Conservation (phyloP, 2,888 invertebrate species). For the Spatulosminthurus flaviceps region DNA sequence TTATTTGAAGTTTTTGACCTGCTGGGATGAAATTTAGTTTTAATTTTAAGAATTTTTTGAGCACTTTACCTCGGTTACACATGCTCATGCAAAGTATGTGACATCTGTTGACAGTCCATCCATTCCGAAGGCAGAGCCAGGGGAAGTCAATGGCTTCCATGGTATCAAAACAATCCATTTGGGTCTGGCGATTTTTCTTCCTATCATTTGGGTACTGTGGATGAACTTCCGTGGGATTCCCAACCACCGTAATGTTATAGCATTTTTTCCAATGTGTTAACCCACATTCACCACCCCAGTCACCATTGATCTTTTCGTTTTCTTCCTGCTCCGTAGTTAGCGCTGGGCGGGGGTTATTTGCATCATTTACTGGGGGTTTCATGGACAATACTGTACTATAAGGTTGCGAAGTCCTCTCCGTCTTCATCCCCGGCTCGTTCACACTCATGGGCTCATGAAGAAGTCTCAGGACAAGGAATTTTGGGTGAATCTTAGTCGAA, state of each 20-base stretch:
- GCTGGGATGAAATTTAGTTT: too few species aligned
- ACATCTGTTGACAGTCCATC: conserved; percentile 59
- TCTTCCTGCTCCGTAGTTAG: conserved; percentile 9
- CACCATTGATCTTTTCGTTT: conserved; percentile 34
- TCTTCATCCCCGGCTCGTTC: background rate
- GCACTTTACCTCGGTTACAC: conserved; percentile 53
- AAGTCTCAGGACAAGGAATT: background rate
- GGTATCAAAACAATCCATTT: conserved; percentile 41
- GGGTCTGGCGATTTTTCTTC: conserved; percentile 30
- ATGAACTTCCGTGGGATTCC: conserved; percentile 8
- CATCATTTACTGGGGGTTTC: background rate
- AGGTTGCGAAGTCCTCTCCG: background rate
- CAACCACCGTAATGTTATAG: conserved; percentile 43
- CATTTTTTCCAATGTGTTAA: conserved; percentile 39
- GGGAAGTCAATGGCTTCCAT: conserved; percentile 46
- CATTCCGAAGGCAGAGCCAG: conserved; percentile 57
- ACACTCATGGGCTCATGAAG: conserved; percentile 2
- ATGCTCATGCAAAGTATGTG: conserved; percentile 57
- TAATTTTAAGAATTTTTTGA: too few species aligned
- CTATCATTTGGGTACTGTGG: conserved; percentile 23
- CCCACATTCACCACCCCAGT: conserved; percentile 42
- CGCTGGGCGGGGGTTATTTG: background rate
- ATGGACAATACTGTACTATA: background rate
- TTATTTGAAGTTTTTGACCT: too few species aligned
- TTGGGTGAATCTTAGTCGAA: too few species aligned